phyloP scores from a whole-genome alignment of 2,797 vertebrate species.

The Sebastes oblongus region DNA sequence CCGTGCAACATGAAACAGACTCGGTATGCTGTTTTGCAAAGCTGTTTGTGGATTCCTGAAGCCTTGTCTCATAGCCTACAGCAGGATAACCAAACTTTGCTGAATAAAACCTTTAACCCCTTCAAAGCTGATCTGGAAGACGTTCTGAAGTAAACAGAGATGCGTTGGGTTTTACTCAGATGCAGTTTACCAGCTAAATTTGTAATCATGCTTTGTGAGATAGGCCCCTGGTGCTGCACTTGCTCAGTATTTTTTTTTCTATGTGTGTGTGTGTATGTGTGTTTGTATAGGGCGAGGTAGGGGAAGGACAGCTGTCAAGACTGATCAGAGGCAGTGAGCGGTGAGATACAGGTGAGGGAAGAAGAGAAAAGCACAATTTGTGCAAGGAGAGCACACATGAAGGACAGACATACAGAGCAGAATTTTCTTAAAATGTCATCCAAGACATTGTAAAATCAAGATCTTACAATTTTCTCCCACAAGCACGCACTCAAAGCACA shows the following conservation, averaged over 20 bases:
- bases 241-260: constrained; percentile 3
- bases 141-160: background rate
- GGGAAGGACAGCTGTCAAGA: constrained; percentile 51
- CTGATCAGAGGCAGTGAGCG: constrained; percentile 29
- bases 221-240: background rate
- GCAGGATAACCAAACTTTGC: background rate
- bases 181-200: background rate
- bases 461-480: background rate
- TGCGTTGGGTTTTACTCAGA: background rate
- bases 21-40: constrained; percentile 21
- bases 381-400: background rate
- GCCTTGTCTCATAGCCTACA: background rate
- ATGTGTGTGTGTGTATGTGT: background rate
- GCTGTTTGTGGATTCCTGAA: constrained; percentile 22
- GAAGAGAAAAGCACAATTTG: background rate
- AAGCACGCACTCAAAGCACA: background rate
- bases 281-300: background rate
- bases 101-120: background rate
- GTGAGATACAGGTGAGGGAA: constrained; percentile 28
- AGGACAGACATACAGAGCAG: background rate
- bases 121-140: background rate
- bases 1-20: constrained; percentile 38
- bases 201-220: constrained; percentile 14
- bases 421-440: background rate
- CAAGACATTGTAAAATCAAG: background rate